phyloP scores from a whole-genome alignment of 1,140 invertebrate genomes.

The Nephila pilipes region DNA sequence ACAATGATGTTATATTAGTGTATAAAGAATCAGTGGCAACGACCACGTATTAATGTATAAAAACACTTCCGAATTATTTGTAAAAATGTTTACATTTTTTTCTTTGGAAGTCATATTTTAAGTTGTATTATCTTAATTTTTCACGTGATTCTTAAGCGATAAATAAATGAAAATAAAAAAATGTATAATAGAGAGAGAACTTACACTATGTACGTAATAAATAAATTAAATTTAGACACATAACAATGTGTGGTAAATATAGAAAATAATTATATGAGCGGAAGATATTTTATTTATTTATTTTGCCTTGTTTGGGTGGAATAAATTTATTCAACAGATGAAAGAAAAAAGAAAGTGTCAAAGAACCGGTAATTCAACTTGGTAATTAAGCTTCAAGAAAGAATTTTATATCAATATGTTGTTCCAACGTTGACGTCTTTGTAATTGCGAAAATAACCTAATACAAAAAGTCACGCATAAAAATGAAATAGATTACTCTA shows the following conservation, averaged over 20 bases:
- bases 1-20: no score
- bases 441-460: not conserved
- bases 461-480: not conserved
- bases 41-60: no score
- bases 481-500: not conserved
- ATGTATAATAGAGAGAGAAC: no score
- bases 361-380: not conserved
- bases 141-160: not conserved
- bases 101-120: no score
- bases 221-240: not conserved
- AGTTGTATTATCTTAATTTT: not conserved
- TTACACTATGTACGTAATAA: not conserved
- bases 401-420: not conserved
- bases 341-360: not conserved
- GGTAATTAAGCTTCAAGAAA: not conserved
- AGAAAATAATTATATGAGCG: not conserved
- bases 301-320: not conserved
- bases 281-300: not conserved
- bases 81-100: no score
- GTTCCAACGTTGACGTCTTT: not conserved
- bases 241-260: not conserved
- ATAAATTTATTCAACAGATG: not conserved
- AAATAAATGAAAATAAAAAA: not conserved
- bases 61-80: no score
- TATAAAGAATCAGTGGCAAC: no score